phyloP scores from a whole-genome alignment of 1,140 invertebrate genomes.

The Pararge aegeria region DNA sequence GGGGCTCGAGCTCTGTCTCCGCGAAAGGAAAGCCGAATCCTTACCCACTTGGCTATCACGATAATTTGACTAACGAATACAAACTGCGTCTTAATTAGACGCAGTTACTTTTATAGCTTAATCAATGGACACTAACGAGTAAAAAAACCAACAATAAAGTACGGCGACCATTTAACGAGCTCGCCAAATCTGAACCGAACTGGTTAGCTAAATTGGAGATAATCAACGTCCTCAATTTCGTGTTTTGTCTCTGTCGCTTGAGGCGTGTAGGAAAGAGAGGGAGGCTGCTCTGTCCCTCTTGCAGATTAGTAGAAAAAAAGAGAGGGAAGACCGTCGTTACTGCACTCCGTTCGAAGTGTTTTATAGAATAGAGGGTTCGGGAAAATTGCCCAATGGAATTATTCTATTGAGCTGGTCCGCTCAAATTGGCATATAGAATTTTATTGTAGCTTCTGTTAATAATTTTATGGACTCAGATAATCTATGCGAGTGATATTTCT shows the following conservation, averaged over 20 bases:
- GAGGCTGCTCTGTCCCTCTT: neutral
- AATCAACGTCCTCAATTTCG: conserved; percentile 36
- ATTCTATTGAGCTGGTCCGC: conserved; percentile 9
- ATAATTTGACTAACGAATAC: too few species aligned
- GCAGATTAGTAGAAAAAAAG: neutral
- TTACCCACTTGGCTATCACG: too few species aligned
- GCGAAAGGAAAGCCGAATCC: too few species aligned
- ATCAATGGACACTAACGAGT: neutral
- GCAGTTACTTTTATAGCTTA: too few species aligned
- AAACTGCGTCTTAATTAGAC: too few species aligned
- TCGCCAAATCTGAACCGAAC: conserved; percentile 43
- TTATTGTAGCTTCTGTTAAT: too few species aligned
- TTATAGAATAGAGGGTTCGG: neutral
- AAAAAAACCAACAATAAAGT: neutral
- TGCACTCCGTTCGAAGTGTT: neutral
- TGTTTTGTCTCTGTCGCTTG: conserved; percentile 23
- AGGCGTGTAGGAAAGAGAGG: conserved; percentile 13
- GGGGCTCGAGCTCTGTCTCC: too few species aligned
- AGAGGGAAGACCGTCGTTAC: neutral
- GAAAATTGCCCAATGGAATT: conserved; percentile 21
- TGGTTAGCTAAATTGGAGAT: conserved; percentile 47
- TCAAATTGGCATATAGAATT: too few species aligned
- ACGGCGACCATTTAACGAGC: conserved; percentile 9
- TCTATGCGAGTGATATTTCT: too few species aligned
- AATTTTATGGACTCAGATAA: too few species aligned